Evolutionary conservation across 2,113 vertebrate genomes (phyloP).

Genomic region (Toxostoma redivivum): DNA sequence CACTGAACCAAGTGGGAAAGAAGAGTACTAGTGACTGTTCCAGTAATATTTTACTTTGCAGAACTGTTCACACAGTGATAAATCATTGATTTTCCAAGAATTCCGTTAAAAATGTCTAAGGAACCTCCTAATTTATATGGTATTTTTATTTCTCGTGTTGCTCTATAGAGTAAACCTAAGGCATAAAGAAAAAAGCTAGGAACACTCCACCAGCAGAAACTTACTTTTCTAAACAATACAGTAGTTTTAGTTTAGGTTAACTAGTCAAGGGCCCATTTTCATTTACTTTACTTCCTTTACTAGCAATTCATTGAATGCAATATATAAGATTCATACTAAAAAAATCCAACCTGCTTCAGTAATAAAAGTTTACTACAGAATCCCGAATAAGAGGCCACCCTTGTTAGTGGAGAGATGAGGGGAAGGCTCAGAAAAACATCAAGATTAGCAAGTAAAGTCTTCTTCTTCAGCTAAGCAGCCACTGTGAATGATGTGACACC

Average conservation of each 20-base stretch:
- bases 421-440: neutral
- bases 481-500: neutral
- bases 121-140: neutral
- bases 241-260: neutral
- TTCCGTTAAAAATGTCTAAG: neutral
- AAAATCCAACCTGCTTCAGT: neutral
- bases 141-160: neutral
- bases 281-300: neutral
- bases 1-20: neutral
- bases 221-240: neutral
- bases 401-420: neutral
- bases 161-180: neutral
- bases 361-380: accelerated
- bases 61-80: neutral
- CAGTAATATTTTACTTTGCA: neutral
- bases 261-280: neutral
- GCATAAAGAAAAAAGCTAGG: neutral
- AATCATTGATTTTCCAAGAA: neutral
- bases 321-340: neutral
- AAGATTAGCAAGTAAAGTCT: neutral
- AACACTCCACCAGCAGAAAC: neutral
- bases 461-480: neutral
- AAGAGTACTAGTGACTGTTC: neutral
- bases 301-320: neutral
- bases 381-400: neutral